phyloP scores from a whole-genome alignment of 1,140 invertebrate genomes.

The Drosophila paulistorum region DNA sequence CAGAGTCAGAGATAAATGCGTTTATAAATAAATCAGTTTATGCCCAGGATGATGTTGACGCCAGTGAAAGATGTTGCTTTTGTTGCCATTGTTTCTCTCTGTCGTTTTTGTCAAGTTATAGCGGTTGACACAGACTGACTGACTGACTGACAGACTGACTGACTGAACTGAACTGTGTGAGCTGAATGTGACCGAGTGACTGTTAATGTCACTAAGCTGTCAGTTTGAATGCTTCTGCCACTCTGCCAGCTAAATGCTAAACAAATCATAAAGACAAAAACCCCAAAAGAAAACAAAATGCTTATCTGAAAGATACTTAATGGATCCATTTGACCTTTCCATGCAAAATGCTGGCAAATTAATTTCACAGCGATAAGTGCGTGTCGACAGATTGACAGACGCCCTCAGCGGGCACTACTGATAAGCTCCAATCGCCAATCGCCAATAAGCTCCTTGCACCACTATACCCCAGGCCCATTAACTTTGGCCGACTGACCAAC shows the following conservation, averaged over 20 bases:
- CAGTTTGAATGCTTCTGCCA: neutral
- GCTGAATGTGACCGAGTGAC: conserved; percentile 35
- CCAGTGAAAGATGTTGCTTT: conserved; percentile 51
- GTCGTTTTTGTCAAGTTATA: conserved; percentile 37
- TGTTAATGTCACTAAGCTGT: conserved; percentile 55
- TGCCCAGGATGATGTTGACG: conserved; percentile 51
- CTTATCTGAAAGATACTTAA: conserved; percentile 18
- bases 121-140: conserved; percentile 26
- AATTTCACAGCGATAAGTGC: conserved; percentile 69
- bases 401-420: conserved; percentile 33
- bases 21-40: conserved; percentile 79
- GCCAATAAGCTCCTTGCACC: neutral
- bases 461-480: conserved; percentile 59
- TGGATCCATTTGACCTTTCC: conserved; percentile 50
- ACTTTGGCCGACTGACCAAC: conserved; percentile 74
- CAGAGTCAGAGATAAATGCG: conserved; percentile 69
- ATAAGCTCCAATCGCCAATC: conserved; percentile 13
- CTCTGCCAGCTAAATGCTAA: neutral
- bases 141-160: conserved; percentile 26
- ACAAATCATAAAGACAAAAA: neutral
- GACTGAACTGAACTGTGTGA: conserved; percentile 18
- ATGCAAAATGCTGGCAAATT: conserved; percentile 59
- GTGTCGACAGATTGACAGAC: conserved; percentile 54
- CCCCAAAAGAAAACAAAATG: conserved; percentile 6
- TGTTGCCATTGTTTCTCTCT: conserved; percentile 31